These are phyloP conservation scores for Perizoma affinitatum DNA, from an alignment of 2,888 invertebrate species.

Conservation along the genomic window DNA sequence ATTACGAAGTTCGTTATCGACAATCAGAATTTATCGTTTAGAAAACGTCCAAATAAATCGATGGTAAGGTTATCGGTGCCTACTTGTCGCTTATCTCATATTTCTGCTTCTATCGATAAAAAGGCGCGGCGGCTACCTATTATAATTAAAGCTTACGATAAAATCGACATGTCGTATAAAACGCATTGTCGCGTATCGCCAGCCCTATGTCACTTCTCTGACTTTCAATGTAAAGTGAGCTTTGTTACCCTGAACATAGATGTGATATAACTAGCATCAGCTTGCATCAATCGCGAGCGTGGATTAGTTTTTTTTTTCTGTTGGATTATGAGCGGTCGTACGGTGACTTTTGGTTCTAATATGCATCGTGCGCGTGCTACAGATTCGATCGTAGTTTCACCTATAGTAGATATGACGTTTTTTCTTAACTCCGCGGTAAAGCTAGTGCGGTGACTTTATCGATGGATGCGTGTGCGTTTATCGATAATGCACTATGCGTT, in stretches of 20 bases:
- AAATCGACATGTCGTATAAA: slow-evolving; percentile 59
- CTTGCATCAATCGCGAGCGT: too few relatives aligned
- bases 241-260: slow-evolving; percentile 1
- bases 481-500: slow-evolving; percentile 47
- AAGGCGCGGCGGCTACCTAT: slow-evolving; percentile 59
- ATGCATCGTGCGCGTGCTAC: slow-evolving; percentile 2
- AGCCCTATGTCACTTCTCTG: slow-evolving; percentile 13
- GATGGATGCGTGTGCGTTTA: slow-evolving; percentile 49
- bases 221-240: slow-evolving; percentile 7
- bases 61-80: slow-evolving; percentile 55
- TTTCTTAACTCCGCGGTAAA: slow-evolving; percentile 40
- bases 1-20: slow-evolving; percentile 41
- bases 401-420: neutral
- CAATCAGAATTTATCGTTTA: slow-evolving; percentile 46
- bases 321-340: slow-evolving; percentile 1
- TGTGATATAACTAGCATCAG: neutral
- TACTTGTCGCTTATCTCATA: slow-evolving; percentile 61
- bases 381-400: neutral
- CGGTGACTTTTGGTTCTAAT: slow-evolving; percentile 1
- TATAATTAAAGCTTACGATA: slow-evolving; percentile 67
- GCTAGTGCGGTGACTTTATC: slow-evolving; percentile 64
- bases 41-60: slow-evolving; percentile 56
- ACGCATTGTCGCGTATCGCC: slow-evolving; percentile 10
- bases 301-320: neutral
- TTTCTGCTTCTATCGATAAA: slow-evolving; percentile 57